phyloP scores from a whole-genome alignment of 2,113 vertebrate species.

The Sander vitreus region DNA sequence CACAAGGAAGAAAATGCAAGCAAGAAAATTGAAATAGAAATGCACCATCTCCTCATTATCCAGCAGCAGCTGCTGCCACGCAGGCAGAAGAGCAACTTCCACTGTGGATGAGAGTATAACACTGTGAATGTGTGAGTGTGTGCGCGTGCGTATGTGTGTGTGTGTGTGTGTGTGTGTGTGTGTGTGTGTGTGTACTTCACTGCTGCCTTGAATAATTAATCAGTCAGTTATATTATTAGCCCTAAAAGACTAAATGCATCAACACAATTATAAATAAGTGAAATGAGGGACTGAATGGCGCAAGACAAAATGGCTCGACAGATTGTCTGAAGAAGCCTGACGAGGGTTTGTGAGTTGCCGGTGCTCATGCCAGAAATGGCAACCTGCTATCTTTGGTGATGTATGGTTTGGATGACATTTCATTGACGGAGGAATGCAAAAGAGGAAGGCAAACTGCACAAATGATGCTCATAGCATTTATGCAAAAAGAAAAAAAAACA shows the following conservation, averaged over 20 bases:
- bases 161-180: too few species aligned
- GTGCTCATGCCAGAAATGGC: slow-evolving; percentile 20
- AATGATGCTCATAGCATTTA: slow-evolving; percentile 33
- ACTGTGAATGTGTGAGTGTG: not conserved
- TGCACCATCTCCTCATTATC: slow-evolving; percentile 70
- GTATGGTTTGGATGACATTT: slow-evolving; percentile 43
- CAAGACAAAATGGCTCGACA: slow-evolving; percentile 13
- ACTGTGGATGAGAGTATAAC: slow-evolving; percentile 10
- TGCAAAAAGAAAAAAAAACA: slow-evolving; percentile 5
- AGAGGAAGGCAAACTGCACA: slow-evolving; percentile 27
- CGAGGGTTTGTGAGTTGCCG: slow-evolving; percentile 9
- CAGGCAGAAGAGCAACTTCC: slow-evolving; percentile 25
- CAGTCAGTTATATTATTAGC: slow-evolving; percentile 80
- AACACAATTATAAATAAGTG: slow-evolving; percentile 55
- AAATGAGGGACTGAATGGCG: slow-evolving; percentile 32
- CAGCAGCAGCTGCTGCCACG: slow-evolving; percentile 56
- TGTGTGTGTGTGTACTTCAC: slow-evolving; percentile 1
- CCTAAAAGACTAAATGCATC: slow-evolving; percentile 68
- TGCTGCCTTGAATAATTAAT: slow-evolving; percentile 83
- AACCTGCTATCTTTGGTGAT: slow-evolving; percentile 23
- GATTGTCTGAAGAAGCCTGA: slow-evolving; percentile 24
- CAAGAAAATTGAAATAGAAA: slow-evolving; percentile 55
- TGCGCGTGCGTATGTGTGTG: slow-evolving; percentile 5
- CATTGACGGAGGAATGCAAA: slow-evolving; percentile 21
- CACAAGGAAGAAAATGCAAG: slow-evolving; percentile 13